Evolutionary conservation across 1,140 invertebrate genomes (phyloP).

Genomic region (Sminthurides bifidus): DNA sequence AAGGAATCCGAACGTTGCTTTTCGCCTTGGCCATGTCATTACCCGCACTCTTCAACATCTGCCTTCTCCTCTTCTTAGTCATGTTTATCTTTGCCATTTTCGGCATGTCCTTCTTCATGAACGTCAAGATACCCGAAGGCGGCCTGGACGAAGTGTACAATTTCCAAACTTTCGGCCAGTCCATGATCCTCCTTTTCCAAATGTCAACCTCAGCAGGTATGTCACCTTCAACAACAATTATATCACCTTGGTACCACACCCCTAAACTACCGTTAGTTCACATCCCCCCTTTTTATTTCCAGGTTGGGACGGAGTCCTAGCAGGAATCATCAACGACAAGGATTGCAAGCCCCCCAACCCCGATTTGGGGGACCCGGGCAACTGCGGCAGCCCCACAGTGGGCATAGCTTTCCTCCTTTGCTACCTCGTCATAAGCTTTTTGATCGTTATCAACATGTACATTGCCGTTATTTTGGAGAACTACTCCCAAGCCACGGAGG

Average conservation of each 20-base stretch:
- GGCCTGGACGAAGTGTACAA: slow-evolving; percentile 95
- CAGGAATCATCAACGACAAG: slow-evolving; percentile 90
- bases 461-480: slow-evolving; percentile 98
- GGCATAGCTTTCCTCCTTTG: slow-evolving; percentile 88
- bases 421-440: slow-evolving; percentile 93
- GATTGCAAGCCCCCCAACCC: slow-evolving; percentile 72
- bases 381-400: slow-evolving; percentile 83
- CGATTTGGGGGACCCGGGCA: slow-evolving; percentile 71
- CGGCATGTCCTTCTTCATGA: slow-evolving; percentile 99
- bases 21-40: slow-evolving; percentile 96
- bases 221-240: background rate
- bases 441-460: slow-evolving; percentile 99
- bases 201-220: slow-evolving; percentile 31
- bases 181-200: slow-evolving; percentile 95
- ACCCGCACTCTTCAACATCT: slow-evolving; percentile 97
- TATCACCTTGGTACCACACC: background rate
- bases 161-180: slow-evolving; percentile 96
- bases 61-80: slow-evolving; percentile 89
- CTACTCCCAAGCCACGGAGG: slow-evolving; percentile 94
- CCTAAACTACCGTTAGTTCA: background rate
- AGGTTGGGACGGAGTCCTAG: slow-evolving; percentile 90
- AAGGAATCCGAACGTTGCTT: slow-evolving; percentile 88
- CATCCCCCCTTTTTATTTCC: no score
- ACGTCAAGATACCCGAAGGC: slow-evolving; percentile 67
- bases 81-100: slow-evolving; percentile 97